Evolutionary conservation across 23 tunicate species (phyloP), one percentile per base, ranked within the genome.

Genomic region (Trididemnum clinides): DNA sequence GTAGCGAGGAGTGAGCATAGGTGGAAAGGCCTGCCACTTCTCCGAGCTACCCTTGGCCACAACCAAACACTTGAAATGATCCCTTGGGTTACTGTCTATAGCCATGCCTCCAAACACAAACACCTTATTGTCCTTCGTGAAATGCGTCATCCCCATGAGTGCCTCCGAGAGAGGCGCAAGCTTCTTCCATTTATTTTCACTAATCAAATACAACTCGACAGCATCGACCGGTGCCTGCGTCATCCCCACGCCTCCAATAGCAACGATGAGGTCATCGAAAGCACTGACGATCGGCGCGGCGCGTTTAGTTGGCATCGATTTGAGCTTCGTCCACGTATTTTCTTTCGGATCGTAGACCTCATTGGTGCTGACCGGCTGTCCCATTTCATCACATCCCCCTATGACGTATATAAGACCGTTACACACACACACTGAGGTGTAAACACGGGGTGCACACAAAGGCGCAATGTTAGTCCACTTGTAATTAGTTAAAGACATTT

Each of bases 61-160:
- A 1, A 86, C 98, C 25, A 94, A 62, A 39, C 98, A 86, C 66
- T 94, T 94, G 85, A 81, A 89, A 64, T 89, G 90, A 50, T 94
- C 98, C 28, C 98, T 63, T 0, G 98, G 98, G 71, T 94, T 94
- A 25, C 94, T 94, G 65, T 94, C 98, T 1, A 64, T 57, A 22
- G 87, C 98, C 98, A 94, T 94, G 25, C 98, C 98, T 51, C 98
- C 98, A 71, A 94, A 94, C 20, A 94, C 66, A 85, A 89, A 84
- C 32, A 94, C 82, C 44, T 71, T 85, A 39, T 85, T 82, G 51
- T 89, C 98, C 33, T 65, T 85, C 28, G 51, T 3, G 39, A 89
- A 81, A 64, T 81, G 84, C 4, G 93, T 94, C 98, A 94, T 88
- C 2, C 98, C 98, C 98, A 94, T 94, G 33, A 94, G 75, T 3